Base-by-base conservation (phyloP, 2,888 invertebrate species). In the Smittia sp. region DNA sequence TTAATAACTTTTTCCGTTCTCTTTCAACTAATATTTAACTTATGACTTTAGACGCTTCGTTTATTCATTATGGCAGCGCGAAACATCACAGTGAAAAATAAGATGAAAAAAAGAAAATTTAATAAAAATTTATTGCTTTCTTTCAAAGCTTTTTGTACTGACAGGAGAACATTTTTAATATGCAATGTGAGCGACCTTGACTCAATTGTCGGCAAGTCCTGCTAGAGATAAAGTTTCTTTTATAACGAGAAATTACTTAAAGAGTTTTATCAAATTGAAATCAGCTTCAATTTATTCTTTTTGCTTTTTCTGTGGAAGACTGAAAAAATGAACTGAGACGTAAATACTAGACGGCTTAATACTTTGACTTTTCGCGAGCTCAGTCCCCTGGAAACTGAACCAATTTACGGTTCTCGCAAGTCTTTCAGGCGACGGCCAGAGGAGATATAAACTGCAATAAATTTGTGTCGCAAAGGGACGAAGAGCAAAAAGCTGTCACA, bases 51-150 rank as follows among this genome's bases (percentile, higher is more conserved):
- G 32, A 32, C 32, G 3, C 15, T 46, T n/a, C 15, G 46, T 11
- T 46, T 46, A 46, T 46, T 46, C n/a, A n/a, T n/a, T 32, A 32
- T 32, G 32, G 32, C 32, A 32, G 32, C 3, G 32, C 3, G 9
- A 32, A 32, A 32, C 32, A 9, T 32, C 9, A 9, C 32, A 46
- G 15, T 46, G 46, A 46, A 46, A 3, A 3, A n/a, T 46, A 11
- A 46, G 15, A 46, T 3, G 46, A 46, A 11, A 46, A 11, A 46
- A n/a, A n/a, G n/a, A 46, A 46, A 46, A n/a, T n/a, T 46, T 46
- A 46, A 46, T 46, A 46, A n/a, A 15, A 46, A 46, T 46, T 46
- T 46, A 46, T 46, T 46, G 46, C 46, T 46, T 46, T 46, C 46
- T n/a, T 46, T 46, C 9, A 46, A 15, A 15, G 46, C 46, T 46